Percentiles rank a stretch among this genome's conserved stretches.
Conservation (phyloP, 2,113 vertebrate species). For the Indri indri region DNA sequence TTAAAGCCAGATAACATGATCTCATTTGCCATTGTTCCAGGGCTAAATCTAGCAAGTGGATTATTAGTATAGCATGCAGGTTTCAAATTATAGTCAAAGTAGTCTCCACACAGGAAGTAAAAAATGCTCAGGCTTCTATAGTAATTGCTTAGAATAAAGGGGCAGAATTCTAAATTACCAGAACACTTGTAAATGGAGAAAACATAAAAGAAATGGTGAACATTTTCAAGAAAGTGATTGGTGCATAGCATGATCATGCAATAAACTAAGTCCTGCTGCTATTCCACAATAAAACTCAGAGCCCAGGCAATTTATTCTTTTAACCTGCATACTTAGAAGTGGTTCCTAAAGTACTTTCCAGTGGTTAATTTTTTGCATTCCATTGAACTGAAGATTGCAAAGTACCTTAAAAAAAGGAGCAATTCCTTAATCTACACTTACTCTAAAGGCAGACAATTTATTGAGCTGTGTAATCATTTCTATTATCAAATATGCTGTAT, state of each 20-base stretch:
- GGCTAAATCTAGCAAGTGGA: conserved; percentile 63
- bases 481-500: conserved; percentile 55
- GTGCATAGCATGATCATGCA: conserved; percentile 46
- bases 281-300: conserved; percentile 38
- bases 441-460: conserved; percentile 71
- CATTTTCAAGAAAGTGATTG: conserved; percentile 61
- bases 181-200: conserved; percentile 70
- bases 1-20: conserved; percentile 76
- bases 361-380: conserved; percentile 73
- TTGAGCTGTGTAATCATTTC: conserved; percentile 67
- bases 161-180: conserved; percentile 66
- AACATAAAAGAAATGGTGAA: conserved; percentile 72
- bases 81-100: conserved; percentile 71
- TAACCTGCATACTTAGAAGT: conserved; percentile 61
- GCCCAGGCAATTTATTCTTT: conserved; percentile 31
- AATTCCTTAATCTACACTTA: conserved; percentile 71
- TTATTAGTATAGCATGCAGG: conserved; percentile 66
- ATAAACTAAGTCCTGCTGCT: conserved; percentile 68
- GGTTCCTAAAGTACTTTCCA: conserved; percentile 52
- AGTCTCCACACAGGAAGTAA: conserved; percentile 66
- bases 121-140: conserved; percentile 64
- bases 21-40: conserved; percentile 76
- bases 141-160: conserved; percentile 73
- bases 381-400: conserved; percentile 70
- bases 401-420: conserved; percentile 59